Percentiles rank a stretch among this genome's conserved stretches.
phyloP scores from a whole-genome alignment of 2,797 vertebrate genomes.

The Hafferia zeledoni region DNA sequence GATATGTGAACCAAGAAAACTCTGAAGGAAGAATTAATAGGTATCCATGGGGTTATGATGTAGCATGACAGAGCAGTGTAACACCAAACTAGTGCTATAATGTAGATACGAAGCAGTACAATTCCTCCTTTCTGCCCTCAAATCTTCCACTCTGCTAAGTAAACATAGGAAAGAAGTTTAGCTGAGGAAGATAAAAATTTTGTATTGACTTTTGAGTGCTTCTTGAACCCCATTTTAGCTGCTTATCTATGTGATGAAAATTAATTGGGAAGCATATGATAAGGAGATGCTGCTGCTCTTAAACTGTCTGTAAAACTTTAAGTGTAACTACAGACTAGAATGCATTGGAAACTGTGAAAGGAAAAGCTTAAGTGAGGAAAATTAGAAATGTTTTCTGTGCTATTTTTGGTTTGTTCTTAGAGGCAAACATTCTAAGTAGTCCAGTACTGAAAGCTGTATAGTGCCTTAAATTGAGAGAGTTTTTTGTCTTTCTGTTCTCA shows the following conservation, averaged over 20 bases:
- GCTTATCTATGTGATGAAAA: slow-evolving; percentile 10
- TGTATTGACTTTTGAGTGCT: not conserved
- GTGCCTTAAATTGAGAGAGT: not conserved
- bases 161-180: not conserved
- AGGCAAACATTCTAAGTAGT: not conserved
- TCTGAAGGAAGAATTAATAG: not conserved
- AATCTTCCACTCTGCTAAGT: slow-evolving; percentile 1
- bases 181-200: not conserved
- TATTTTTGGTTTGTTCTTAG: not conserved
- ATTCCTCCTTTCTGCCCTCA: not conserved
- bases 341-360: not conserved
- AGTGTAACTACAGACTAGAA: not conserved
- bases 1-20: slow-evolving; percentile 17
- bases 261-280: not conserved
- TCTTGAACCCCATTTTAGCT: not conserved
- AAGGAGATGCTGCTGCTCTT: not conserved
- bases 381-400: not conserved
- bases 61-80: not conserved
- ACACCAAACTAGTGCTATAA: not conserved
- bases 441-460: not conserved
- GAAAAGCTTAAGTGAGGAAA: not conserved
- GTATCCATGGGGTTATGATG: not conserved
- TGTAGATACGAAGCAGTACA: not conserved
- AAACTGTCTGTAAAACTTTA: not conserved
- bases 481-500: not conserved